Evolutionary conservation across 2,113 vertebrate genomes (phyloP).

Genomic region (Pollimyrus isidori): DNA sequence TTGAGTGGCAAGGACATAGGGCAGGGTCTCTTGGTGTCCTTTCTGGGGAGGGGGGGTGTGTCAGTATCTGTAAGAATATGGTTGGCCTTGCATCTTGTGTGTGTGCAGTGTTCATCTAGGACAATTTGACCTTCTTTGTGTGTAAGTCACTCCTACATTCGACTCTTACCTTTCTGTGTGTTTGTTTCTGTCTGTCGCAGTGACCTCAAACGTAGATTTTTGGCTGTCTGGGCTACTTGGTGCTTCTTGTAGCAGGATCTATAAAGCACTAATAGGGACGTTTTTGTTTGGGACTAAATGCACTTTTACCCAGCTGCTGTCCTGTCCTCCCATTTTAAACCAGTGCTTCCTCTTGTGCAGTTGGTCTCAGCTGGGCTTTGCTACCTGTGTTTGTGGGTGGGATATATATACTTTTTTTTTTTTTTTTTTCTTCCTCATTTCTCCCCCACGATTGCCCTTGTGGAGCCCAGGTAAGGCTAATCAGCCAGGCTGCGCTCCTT

Average conservation of each 20-base stretch:
- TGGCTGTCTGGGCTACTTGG: slow-evolving; percentile 56
- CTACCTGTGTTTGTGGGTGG: neutral
- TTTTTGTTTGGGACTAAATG: slow-evolving; percentile 58
- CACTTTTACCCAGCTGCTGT: slow-evolving; percentile 55
- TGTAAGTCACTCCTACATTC: neutral
- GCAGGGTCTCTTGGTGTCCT: neutral
- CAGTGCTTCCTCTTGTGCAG: slow-evolving; percentile 60
- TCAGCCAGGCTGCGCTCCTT: too few relatives aligned
- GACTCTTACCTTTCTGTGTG: neutral
- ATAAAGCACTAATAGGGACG: slow-evolving; percentile 19
- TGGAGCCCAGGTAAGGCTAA: neutral
- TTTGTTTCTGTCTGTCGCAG: neutral
- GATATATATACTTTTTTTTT: too few relatives aligned
- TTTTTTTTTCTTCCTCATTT: neutral
- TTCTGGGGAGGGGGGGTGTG: neutral
- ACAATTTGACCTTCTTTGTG: neutral
- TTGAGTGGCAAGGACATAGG: neutral
- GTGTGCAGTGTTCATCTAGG: neutral
- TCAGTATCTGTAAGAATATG: neutral
- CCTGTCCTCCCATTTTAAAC: slow-evolving; percentile 50
- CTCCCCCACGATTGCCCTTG: neutral
- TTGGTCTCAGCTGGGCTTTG: neutral
- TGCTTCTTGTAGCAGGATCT: slow-evolving; percentile 39
- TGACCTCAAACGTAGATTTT: slow-evolving; percentile 33
- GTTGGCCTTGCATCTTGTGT: neutral